Base-by-base conservation (phyloP, 2,888 invertebrate genomes). In the Lasiommata megera region DNA sequence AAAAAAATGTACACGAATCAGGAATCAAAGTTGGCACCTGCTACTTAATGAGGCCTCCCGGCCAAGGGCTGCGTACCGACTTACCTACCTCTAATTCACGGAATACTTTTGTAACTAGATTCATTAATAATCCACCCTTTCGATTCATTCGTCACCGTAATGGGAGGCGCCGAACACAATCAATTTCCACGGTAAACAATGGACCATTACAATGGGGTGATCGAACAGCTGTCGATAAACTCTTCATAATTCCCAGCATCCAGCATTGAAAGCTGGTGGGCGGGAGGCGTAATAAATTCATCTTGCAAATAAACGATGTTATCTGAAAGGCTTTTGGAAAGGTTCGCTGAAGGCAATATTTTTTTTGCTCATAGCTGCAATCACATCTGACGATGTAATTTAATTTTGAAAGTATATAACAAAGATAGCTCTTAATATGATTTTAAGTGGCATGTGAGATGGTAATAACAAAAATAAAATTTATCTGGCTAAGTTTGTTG, bases 141-240 rank as follows among this genome's bases (percentile, higher is more conserved):
- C 23, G 23, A 23, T 23, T 1, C 3, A 23, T 3, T 11, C 34
- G 34, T 34, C 34, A 11, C 38, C 16, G 7, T 7, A 9, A 34
- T 11, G 34, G 34, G 34, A 9, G 34, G 34, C 11, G 34, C 11
- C 11, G 34, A 34, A 34, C 34, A 11, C n/a, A 34, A 34, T 34
- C 9, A 34, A 34, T 34, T 34, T 12, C 28, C 44, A 3, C 41
- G 6, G 44, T 29, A 28, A 44, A 44, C 44, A 44, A 44, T 29
- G 7, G 28, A 29, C 28, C 18, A 18, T 41, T 23, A 41, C 41
- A 41, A 41, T 18, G n/a, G 41, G n/a, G 18, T 44, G 44, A 44
- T 44, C 28, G 44, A 44, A 14, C 44, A 28, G 44, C 44, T 44
- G 44, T 44, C 44, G 28, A 44, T 44, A 14, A 28, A 28, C 28